Percentiles rank a stretch among this genome's conserved stretches.
phyloP scores from a whole-genome alignment of 2,113 vertebrate genomes.

The Ciconia boyciana region DNA sequence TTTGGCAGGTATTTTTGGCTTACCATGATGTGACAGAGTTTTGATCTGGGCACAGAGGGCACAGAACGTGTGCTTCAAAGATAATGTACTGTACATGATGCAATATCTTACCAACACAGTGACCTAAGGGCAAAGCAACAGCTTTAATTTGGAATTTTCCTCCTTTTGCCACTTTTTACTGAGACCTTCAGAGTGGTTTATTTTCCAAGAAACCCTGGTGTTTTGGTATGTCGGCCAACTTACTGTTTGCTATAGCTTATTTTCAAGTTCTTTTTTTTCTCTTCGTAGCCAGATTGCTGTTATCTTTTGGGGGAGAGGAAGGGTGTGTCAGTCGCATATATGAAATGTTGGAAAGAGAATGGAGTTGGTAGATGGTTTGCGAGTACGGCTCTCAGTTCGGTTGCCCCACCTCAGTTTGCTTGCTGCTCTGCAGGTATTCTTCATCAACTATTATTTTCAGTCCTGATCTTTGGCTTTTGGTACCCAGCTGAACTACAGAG shows the following conservation, averaged over 20 bases:
- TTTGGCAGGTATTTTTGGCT: background rate
- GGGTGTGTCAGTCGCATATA: background rate
- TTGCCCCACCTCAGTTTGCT: background rate
- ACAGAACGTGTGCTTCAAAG: background rate
- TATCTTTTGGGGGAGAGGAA: background rate
- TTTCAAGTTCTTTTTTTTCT: background rate
- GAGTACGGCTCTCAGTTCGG: background rate
- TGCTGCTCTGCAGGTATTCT: background rate
- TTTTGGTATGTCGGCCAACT: background rate
- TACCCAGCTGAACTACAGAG: background rate
- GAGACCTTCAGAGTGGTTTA: background rate
- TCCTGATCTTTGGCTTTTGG: background rate
- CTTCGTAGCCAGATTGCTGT: background rate
- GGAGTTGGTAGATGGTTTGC: background rate
- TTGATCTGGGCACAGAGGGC: background rate
- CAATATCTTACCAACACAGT: background rate
- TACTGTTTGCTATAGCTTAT: background rate
- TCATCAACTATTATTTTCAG: background rate
- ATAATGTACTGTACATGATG: background rate
- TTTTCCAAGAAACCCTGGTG: background rate
- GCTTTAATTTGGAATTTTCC: slow-evolving; percentile 31
- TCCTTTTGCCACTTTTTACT: background rate
- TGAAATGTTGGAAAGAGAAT: background rate
- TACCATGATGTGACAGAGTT: background rate
- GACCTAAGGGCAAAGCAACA: slow-evolving; percentile 1